Evolutionary conservation across 2,113 vertebrate species (phyloP).

Genomic region (Corythoichthys intestinalis): DNA sequence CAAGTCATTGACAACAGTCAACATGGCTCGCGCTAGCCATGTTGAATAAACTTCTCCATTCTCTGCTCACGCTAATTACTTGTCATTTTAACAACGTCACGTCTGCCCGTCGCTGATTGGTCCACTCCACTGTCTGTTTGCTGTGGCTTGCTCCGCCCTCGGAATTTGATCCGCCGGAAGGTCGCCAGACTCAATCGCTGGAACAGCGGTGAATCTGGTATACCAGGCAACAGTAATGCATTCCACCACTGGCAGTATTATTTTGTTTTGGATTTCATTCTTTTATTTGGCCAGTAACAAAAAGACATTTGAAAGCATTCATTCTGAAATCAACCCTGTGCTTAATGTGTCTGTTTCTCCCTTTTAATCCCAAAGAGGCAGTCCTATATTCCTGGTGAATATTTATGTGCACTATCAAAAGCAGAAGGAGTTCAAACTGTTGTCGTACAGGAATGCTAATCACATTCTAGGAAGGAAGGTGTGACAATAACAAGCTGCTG

Average conservation of each 20-base stretch:
- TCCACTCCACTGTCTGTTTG: too few relatives aligned
- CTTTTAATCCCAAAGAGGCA: background rate
- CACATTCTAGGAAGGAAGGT: background rate
- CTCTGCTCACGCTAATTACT: too few relatives aligned
- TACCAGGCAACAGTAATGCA: too few relatives aligned
- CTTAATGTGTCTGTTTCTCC: background rate
- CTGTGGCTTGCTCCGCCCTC: too few relatives aligned
- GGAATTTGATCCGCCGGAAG: too few relatives aligned
- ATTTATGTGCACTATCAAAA: background rate
- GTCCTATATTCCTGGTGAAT: background rate
- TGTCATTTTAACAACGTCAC: too few relatives aligned
- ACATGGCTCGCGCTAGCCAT: too few relatives aligned
- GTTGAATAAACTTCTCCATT: too few relatives aligned
- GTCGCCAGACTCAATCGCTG: too few relatives aligned
- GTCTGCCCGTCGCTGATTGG: too few relatives aligned
- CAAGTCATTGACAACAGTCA: too few relatives aligned
- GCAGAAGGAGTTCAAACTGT: background rate
- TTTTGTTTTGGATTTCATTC: background rate
- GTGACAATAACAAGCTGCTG: constrained; percentile 2
- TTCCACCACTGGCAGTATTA: background rate
- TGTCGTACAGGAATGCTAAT: background rate
- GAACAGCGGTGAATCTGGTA: too few relatives aligned
- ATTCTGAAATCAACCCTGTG: background rate
- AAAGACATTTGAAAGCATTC: background rate
- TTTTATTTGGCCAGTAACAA: background rate